Evolutionary conservation across 2,797 vertebrate genomes (phyloP), one percentile per base, ranked within the genome.

Genomic region (Ataeniobius toweri): DNA sequence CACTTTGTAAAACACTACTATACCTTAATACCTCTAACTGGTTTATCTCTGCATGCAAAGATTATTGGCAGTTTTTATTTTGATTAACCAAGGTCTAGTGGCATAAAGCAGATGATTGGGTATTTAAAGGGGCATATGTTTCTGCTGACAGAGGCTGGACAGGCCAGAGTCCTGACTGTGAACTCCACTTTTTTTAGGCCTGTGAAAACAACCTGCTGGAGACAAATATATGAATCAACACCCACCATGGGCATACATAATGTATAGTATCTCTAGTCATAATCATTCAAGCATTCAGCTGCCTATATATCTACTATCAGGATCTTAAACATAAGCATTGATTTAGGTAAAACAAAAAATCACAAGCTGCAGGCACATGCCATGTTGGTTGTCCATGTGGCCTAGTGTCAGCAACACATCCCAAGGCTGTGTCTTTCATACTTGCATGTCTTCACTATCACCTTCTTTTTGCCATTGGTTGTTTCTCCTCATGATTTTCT

Each of bases 141-240:
- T 85, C 75, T 75, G 77, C 79, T 85, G 81, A 71, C 76, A 63
- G 70, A 61, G 63, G 48, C 77, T 80, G 89, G 89, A 92, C 82
- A 65, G 91, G 87, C 90, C 86, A 77, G 75, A 84, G 74, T 76
- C 85, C 81, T 89, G 82, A 85, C 79, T 84, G 59, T 61, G 59
- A 61, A 83, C 85, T 75, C 78, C 79, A 65, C 73, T 61, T 78
- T 83, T 84, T 68, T 80, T 84, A 76, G 82, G 74, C 74, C 74
- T 78, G 51, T 58, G 71, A 86, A 80, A 88, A 82, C 91, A 89
- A 89, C 92, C 91, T 91, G 88, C 78, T 72, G 41, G 36, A 1
- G 58, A 55, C 79, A 76, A 93, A 94, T 94, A 94, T 94, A 95
- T 93, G 91, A 83, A 93, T 94, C 80, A 86, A 86, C 74, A 55